These are phyloP conservation scores for Ptychochromis oligacanthus DNA, from an alignment of 2,113 vertebrate species.

Conservation along the genomic window DNA sequence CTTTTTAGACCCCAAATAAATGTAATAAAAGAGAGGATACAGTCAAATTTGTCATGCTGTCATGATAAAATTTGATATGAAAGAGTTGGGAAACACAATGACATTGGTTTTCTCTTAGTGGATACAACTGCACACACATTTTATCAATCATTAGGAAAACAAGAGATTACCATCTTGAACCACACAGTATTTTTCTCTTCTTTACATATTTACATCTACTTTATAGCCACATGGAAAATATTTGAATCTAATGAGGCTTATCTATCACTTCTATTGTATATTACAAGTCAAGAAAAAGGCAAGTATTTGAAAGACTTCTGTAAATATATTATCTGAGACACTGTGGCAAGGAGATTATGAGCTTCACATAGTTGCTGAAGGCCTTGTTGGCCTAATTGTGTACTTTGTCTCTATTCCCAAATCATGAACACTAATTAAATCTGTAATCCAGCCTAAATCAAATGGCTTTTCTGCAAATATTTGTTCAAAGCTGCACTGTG, in stretches of 20 bases:
- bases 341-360: not conserved
- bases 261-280: not conserved
- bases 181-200: not conserved
- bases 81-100: not conserved
- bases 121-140: not conserved
- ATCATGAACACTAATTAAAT: not conserved
- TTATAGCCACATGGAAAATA: not conserved
- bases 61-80: not conserved
- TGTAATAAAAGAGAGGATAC: not conserved
- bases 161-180: not conserved
- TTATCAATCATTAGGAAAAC: not conserved
- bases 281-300: not conserved
- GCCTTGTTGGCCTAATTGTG: not conserved
- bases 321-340: not conserved
- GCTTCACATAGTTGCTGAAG: not conserved
- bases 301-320: not conserved
- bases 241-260: not conserved
- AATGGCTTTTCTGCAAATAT: not conserved
- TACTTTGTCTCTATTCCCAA: not conserved
- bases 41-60: not conserved
- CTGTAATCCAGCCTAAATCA: not conserved
- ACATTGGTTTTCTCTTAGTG: not conserved
- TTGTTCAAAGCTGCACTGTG: not conserved
- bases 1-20: not conserved
- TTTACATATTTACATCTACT: not conserved